Base-by-base conservation (phyloP, 1,140 invertebrate species). In the Drosophila eugracilis region DNA sequence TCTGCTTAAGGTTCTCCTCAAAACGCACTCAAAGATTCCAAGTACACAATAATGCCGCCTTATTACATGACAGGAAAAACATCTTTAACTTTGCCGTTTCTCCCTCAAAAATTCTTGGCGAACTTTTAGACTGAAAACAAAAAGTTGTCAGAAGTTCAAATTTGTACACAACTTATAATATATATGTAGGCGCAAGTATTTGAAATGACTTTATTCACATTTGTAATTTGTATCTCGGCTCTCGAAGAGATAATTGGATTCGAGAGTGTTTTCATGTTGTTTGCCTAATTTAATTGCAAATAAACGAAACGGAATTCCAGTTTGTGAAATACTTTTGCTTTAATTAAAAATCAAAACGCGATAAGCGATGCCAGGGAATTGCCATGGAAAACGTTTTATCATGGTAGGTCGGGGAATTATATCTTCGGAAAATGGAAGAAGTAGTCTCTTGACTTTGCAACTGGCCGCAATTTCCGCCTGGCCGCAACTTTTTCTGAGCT, bases 311-410 rank as follows among this genome's bases (percentile, higher is more conserved):
- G 47, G 57, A 84, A 85, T 74, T 80, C 62, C 60, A 80, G 75
- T 86, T 86, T 52, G 67, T 52, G 57, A 84, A 80, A 77, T 69
- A 74, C 83, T 85, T 74, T 71, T 30, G 73, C 81, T 86, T 86
- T 85, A 85, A 85, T 85, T 85, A 86, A 85, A 85, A 85, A 85
- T 85, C 80, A 85, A 85, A 85, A 81, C 57, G 67, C 73, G 80
- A 85, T 85, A 85, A 85, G 80, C 72, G 72, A 37, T 50, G n/a
- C 62, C 66, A 54, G 62, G 71, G 39, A 53, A 69, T 53, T 52
- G 59, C 67, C 5, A 28, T 42, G 44, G 52, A 69, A 60, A 70
- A n/a, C 52, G 55, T 65, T 65, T 62, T 65, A 65, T 65, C 57
- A 63, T 32, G 42, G 39, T 4, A 28, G 54, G 15, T 58, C 47